Evolutionary conservation across 1,140 invertebrate genomes (phyloP), one percentile per base, ranked within the genome.

Genomic region (Leptestheria dahalacensis): DNA sequence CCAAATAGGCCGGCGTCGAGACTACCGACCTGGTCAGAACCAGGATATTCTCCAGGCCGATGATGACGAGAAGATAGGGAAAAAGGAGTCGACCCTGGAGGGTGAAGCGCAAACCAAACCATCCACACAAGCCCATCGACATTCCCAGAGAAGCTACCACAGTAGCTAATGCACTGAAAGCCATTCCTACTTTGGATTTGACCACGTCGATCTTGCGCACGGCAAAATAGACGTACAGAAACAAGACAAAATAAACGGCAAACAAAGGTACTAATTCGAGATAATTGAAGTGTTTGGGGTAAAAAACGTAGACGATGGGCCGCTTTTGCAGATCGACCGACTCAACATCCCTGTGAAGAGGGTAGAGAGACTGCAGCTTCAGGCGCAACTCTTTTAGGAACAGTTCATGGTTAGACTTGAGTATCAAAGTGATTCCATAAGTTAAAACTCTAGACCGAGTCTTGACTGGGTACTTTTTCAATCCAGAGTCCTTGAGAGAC

Each of bases 1-100:
- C 93, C 2, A 96, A 77, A 67, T 94, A 85, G 1, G 85, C 77
- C 12, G 92, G 87, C 10, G 91, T 95, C 2, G 89, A 90, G 1
- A 92, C 87, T 0, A 97, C 88, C 67, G 91, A 92, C 71, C 93
- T 92, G 0, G 92, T 97, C 24, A 98, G 74, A 0, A 97, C 91
- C 18, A 98, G 72, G 25, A 95, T 87, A 72, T 99, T 99, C 74
- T 99, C 96, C 9, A 97, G 74, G 15, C 94, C 93, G 60, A 99
- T 86, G 12, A 97, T 81, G 47, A 97, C 85, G 0, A 96, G 87
- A 49, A 98, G 71, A 74, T 97, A 97, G 0, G 95, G 95, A 69
- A 96, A 96, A 48, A 97, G 83, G 65, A 78, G 75, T 63, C 75
- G 74, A 63, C 68, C 58, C 1, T 52, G 58, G 15, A 60, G 41